phyloP scores from a whole-genome alignment of 2,797 vertebrate species.

The Anguilla megastoma region DNA sequence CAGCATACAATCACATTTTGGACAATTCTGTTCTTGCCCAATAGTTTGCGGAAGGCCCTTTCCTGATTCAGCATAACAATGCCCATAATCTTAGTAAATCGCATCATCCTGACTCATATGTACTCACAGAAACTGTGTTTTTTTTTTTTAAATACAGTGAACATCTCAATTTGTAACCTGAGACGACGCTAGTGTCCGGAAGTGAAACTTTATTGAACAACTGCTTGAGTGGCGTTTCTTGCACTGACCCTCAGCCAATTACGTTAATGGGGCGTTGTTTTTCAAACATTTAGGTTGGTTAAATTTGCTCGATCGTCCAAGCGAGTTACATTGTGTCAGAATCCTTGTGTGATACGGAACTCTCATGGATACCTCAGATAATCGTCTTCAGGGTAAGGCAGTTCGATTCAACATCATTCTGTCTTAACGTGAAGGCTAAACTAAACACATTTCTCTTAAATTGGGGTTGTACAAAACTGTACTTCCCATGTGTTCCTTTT shows the following conservation, averaged over 20 bases:
- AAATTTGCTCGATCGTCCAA: background rate
- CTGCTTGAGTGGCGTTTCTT: background rate
- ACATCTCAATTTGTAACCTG: background rate
- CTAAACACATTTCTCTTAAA: background rate
- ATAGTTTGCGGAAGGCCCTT: too few relatives aligned
- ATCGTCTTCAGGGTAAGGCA: conserved; percentile 49
- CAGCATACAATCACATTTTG: too few relatives aligned
- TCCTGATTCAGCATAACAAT: too few relatives aligned
- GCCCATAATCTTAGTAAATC: too few relatives aligned
- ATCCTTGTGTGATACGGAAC: background rate
- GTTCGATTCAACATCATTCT: background rate
- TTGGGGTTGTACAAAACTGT: background rate
- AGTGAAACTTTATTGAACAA: background rate
- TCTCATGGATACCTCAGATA: conserved; percentile 12
- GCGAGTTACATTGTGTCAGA: background rate
- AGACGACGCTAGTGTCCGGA: background rate
- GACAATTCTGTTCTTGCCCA: too few relatives aligned
- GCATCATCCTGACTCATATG: too few relatives aligned
- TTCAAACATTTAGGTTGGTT: background rate
- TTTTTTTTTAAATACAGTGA: background rate
- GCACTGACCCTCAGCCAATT: background rate
- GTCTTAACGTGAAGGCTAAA: background rate
- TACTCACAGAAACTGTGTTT: background rate
- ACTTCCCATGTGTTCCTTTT: background rate
- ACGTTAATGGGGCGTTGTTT: background rate